These are phyloP conservation scores for Calidris pygmaea DNA, from an alignment of 2,113 vertebrate genomes.

Conservation along the genomic window DNA sequence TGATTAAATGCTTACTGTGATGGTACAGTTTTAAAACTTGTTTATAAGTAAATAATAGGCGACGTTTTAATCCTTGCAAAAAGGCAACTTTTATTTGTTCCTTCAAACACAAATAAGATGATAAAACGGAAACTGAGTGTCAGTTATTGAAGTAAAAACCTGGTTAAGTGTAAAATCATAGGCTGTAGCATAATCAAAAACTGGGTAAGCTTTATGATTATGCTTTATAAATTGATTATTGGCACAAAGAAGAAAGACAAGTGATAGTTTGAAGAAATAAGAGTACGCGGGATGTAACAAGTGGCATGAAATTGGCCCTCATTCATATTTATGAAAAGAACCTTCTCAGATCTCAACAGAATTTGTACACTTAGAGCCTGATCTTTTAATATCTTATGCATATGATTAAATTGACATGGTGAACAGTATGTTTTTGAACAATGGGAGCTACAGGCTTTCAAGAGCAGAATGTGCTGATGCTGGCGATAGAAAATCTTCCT, in stretches of 20 bases:
- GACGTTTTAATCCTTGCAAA: background rate
- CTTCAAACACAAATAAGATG: conserved; percentile 21
- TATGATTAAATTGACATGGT: background rate
- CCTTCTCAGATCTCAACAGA: background rate
- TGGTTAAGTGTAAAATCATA: background rate
- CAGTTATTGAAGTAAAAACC: background rate
- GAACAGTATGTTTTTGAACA: background rate
- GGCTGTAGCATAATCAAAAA: background rate
- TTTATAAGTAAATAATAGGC: background rate
- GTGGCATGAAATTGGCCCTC: background rate
- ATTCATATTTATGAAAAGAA: background rate
- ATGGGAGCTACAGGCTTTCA: background rate
- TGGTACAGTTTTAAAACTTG: background rate
- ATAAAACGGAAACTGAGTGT: conserved; percentile 3
- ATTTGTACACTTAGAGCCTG: background rate
- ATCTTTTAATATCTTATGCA: background rate
- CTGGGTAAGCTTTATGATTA: background rate
- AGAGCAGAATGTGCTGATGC: background rate
- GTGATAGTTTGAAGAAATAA: conserved; percentile 22
- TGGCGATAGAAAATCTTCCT: background rate
- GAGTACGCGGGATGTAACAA: background rate
- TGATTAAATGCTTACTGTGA: background rate
- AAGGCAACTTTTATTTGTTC: conserved; percentile 26
- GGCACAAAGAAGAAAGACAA: background rate
- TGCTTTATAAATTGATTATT: conserved; percentile 16